A percentile compares a stretch with the other conserved stretches of the same genome.
Evolutionary conservation across 2,888 invertebrate genomes (phyloP).

Genomic region (Osmoderma eremita): DNA sequence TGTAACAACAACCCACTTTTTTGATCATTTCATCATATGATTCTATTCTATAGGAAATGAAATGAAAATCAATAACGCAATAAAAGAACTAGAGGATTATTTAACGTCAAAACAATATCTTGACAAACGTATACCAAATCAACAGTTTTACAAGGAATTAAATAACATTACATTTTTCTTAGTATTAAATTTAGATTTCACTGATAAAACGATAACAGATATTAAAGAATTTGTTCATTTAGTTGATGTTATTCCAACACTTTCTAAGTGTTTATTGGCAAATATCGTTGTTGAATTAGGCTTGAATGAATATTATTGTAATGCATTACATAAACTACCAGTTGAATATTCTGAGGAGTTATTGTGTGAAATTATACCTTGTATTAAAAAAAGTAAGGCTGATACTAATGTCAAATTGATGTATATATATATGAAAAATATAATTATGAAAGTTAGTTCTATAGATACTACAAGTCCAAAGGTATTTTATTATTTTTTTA

Average conservation of each 20-base stretch:
- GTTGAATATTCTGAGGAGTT: conserved; percentile 41
- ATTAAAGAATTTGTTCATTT: conserved; percentile 56
- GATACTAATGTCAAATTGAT: conserved; percentile 49
- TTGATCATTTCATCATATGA: conserved; percentile 10
- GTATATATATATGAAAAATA: conserved; percentile 47
- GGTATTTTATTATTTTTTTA: conserved; percentile 8
- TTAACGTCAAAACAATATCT: conserved; percentile 43
- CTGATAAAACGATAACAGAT: conserved; percentile 46
- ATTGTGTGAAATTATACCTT: conserved; percentile 51
- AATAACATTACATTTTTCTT: conserved; percentile 51
- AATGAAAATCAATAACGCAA: conserved; percentile 48
- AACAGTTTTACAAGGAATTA: conserved; percentile 40
- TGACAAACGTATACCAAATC: conserved; percentile 35
- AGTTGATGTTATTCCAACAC: conserved; percentile 53
- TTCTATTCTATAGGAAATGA: conserved; percentile 54
- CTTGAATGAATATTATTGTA: conserved; percentile 42
- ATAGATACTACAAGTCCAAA: conserved; percentile 28
- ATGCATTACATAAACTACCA: conserved; percentile 40
- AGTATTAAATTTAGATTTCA: conserved; percentile 57
- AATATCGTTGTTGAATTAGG: conserved; percentile 46
- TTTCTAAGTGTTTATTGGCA: conserved; percentile 57
- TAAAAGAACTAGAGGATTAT: conserved; percentile 51
- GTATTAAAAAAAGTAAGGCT: conserved; percentile 52
- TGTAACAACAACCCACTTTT: no score
- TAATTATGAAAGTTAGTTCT: conserved; percentile 37